Base-by-base conservation (phyloP, 1,140 invertebrate species). In the Pseudobourletiella spinata region DNA sequence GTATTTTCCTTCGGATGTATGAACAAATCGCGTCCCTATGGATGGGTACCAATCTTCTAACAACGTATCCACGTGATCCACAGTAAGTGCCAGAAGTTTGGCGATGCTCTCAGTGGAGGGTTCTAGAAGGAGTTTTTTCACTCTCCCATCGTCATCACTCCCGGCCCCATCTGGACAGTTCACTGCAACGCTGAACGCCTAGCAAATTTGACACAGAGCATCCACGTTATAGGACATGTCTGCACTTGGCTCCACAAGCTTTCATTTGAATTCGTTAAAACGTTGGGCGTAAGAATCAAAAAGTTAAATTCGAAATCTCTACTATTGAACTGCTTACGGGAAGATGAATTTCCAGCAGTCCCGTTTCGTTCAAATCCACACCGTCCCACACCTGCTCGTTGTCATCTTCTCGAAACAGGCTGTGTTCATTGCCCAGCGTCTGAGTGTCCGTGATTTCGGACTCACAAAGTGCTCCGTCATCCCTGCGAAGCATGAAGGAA, bases 41-140 rank as follows among this genome's bases (percentile, higher is more conserved):
- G 91, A 91, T 0, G 94, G 94, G 78, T 95, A 98, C 95, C 96
- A 99, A 75, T 99, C 96, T 75, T 99, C 96, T 0, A 99, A 76
- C 24, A 99, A 76, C 54, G 94, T 87, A 74, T 99, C 96, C 69
- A 99, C 91, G 73, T 98, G 93, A 74, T 97, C 93, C 0, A 97
- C 91, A n/a, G 92, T 83, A 18, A 95, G 75, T 0, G 94, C 88
- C 46, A 98, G 73, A 16, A 99, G 74, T 72, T 92, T 89, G 0
- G 94, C 85, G 57, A 91, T 82, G 66, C 83, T 84, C 76, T 87
- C 86, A 42, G 84, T 80, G 61, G 82, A 85, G 46, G 82, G 89
- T 72, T 87, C 87, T 50, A 86, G 74, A 15, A 85, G 84, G 29
- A 87, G 76, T 24, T 84, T 82, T 56, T 74, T 71, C 43, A 72